These are phyloP conservation scores for Anarhynchus alexandrinus DNA, from an alignment of 2,113 vertebrate species.

Conservation along the genomic window DNA sequence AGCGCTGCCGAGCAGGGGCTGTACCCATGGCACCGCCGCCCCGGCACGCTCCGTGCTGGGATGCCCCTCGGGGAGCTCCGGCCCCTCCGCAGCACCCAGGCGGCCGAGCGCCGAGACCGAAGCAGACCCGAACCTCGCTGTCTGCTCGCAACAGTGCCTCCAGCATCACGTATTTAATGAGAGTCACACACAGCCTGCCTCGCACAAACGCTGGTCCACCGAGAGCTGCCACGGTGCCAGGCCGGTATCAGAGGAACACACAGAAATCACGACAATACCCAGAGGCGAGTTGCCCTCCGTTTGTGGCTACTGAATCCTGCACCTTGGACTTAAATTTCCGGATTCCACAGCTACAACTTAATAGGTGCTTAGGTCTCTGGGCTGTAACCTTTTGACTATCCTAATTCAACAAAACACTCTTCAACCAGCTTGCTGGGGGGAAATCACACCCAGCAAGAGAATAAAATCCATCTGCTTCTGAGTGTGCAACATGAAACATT, in stretches of 20 bases:
- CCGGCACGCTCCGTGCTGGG: accelerated
- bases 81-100: accelerated
- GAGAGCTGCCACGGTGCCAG: accelerated
- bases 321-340: neutral
- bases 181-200: accelerated
- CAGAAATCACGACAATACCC: too few relatives aligned
- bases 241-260: neutral
- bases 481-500: neutral
- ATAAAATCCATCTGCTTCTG: neutral
- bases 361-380: neutral
- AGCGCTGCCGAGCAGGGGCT: neutral
- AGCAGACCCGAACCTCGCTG: neutral
- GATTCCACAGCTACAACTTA: neutral
- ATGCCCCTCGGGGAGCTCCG: neutral
- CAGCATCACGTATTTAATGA: accelerated
- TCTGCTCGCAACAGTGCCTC: accelerated
- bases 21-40: neutral
- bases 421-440: neutral
- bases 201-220: accelerated
- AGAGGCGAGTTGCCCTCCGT: neutral
- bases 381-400: neutral
- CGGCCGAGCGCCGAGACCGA: too few relatives aligned
- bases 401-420: neutral
- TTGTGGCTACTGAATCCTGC: neutral
- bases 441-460: neutral